These are phyloP conservation scores for Cecropterus lyciades DNA, from an alignment of 1,140 invertebrate species.

Conservation along the genomic window DNA sequence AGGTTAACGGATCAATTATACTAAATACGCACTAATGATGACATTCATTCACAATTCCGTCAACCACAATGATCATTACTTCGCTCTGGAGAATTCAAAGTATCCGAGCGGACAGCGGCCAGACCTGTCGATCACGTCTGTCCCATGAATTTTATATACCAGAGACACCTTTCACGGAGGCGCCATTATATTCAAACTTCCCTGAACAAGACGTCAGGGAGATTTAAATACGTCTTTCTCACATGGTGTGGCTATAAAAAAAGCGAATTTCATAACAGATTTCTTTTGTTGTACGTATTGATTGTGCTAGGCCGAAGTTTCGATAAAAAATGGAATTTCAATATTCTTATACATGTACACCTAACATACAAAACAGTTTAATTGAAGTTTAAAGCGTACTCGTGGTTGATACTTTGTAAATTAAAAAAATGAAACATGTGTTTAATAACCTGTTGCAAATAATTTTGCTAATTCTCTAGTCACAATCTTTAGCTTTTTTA, in stretches of 20 bases:
- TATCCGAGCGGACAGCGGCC: not conserved
- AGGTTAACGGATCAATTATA: constrained; percentile 20
- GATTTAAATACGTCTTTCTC: constrained; percentile 59
- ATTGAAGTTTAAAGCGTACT: no score
- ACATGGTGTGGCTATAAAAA: constrained; percentile 46
- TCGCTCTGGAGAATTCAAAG: constrained; percentile 15
- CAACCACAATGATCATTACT: constrained; percentile 5
- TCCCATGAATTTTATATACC: constrained; percentile 43
- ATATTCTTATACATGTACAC: no score
- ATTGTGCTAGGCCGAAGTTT: no score
- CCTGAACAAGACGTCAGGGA: constrained; percentile 54
- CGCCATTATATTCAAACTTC: constrained; percentile 56
- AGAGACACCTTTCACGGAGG: constrained; percentile 50
- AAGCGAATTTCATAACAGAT: constrained; percentile 26
- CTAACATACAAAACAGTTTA: no score
- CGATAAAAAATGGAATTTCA: no score
- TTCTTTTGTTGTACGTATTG: no score
- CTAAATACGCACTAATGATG: not conserved
- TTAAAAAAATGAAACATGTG: no score
- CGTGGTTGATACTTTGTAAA: no score
- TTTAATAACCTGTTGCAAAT: no score
- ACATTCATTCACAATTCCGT: constrained; percentile 3
- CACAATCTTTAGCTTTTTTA: no score
- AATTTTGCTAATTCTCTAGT: no score
- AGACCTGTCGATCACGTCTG: constrained; percentile 23